Evolutionary conservation across 2,888 invertebrate genomes (phyloP).

Genomic region (Drosophila cognata): DNA sequence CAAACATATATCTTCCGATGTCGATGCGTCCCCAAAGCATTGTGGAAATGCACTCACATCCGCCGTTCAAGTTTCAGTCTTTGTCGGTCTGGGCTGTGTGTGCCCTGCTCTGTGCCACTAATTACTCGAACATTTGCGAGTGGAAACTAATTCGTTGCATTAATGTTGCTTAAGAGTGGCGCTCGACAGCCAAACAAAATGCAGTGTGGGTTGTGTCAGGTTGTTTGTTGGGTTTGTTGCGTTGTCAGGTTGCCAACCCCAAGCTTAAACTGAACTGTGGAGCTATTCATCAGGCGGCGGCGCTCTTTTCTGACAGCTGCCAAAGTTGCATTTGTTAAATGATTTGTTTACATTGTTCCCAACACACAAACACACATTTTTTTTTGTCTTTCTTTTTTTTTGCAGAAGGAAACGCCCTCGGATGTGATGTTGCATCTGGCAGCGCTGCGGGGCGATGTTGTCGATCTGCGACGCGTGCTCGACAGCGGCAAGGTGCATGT

Average conservation of each 20-base stretch:
- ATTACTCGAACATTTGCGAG: slow-evolving; percentile 50
- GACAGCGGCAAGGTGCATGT: slow-evolving; percentile 97
- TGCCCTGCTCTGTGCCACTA: slow-evolving; percentile 44
- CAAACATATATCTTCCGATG: slow-evolving; percentile 11
- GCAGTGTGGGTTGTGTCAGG: slow-evolving; percentile 14
- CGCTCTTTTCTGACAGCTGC: slow-evolving; percentile 50
- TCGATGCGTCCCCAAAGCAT: slow-evolving; percentile 31
- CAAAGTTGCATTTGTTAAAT: slow-evolving; percentile 45
- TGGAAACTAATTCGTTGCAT: slow-evolving; percentile 46
- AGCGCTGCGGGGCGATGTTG: slow-evolving; percentile 93
- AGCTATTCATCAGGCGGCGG: slow-evolving; percentile 30
- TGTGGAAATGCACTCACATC: slow-evolving; percentile 60
- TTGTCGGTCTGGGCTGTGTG: slow-evolving; percentile 1
- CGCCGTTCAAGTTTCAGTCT: slow-evolving; percentile 35
- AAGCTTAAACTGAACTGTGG: not conserved
- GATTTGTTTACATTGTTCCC: slow-evolving; percentile 35
- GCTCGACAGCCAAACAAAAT: slow-evolving; percentile 19
- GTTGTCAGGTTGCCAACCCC: slow-evolving; percentile 1
- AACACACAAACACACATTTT: not conserved
- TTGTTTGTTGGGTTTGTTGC: not conserved
- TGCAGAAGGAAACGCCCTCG: slow-evolving; percentile 95
- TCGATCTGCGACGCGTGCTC: slow-evolving; percentile 90
- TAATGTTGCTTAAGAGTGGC: slow-evolving; percentile 29
- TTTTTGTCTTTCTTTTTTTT: slow-evolving; percentile 47
- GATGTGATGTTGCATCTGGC: slow-evolving; percentile 97